A percentile compares a stretch with the other conserved stretches of the same genome.
Evolutionary conservation across 2,113 vertebrate species (phyloP).

Genomic region (Gymnarchus niloticus): DNA sequence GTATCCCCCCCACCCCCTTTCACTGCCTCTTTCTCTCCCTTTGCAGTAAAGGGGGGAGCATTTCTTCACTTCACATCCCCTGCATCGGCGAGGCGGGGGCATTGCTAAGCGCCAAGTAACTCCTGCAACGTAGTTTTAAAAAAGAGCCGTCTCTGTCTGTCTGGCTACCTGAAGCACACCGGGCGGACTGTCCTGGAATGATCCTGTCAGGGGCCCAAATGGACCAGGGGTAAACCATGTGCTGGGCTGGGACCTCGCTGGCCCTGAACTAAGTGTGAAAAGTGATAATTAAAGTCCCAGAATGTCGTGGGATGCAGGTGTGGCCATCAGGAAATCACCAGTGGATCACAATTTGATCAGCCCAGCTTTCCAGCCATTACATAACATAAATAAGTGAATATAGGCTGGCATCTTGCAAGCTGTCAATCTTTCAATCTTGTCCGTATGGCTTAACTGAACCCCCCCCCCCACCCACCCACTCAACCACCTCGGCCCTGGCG

Average conservation of each 20-base stretch:
- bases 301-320: neutral
- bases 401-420: constrained; percentile 37
- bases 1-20: constrained; percentile 12
- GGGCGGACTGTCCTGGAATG: too few species aligned
- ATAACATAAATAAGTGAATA: constrained; percentile 47
- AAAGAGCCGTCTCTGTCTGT: neutral
- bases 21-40: neutral
- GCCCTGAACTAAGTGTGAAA: neutral
- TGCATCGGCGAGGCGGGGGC: constrained; percentile 34
- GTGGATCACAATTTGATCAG: constrained; percentile 25
- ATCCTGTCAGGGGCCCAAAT: too few species aligned
- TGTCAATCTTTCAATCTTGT: constrained; percentile 22
- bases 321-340: neutral
- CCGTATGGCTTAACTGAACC: neutral
- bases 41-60: constrained; percentile 17
- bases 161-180: too few species aligned
- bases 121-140: neutral
- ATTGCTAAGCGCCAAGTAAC: neutral
- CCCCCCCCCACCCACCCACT: neutral
- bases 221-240: neutral
- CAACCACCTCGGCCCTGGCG: neutral
- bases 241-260: neutral
- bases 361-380: constrained; percentile 42
- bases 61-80: constrained; percentile 32
- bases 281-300: neutral